phyloP scores from a whole-genome alignment of 2,888 invertebrate genomes.

The Hymenopus coronatus region DNA sequence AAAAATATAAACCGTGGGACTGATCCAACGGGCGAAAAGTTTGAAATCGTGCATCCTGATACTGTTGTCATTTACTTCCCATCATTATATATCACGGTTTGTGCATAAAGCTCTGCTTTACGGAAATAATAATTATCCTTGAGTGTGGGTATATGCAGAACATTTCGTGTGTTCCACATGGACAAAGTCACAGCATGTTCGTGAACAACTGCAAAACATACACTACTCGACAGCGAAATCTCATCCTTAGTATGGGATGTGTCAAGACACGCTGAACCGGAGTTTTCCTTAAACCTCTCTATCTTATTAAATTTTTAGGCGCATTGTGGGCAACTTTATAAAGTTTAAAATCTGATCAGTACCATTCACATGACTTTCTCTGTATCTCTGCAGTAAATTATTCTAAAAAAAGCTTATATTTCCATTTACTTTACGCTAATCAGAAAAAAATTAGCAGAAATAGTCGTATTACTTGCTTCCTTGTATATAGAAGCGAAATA shows the following conservation, averaged over 20 bases:
- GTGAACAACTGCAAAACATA: neutral
- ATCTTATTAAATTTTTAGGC: no score
- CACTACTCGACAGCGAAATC: neutral
- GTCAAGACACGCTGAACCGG: neutral
- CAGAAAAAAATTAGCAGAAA: no score
- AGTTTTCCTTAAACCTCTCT: no score
- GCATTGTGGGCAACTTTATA: no score
- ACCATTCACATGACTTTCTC: no score
- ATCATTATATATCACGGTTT: neutral
- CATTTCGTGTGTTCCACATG: neutral
- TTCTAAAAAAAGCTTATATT: no score
- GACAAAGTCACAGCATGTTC: neutral
- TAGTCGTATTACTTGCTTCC: no score
- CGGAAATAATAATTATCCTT: neutral
- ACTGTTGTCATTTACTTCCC: neutral
- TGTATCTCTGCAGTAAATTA: no score
- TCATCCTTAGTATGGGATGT: neutral
- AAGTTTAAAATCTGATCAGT: no score
- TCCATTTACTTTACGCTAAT: no score
- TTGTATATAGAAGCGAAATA: no score
- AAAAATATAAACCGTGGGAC: neutral
- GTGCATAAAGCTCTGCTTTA: neutral
- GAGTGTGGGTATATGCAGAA: neutral
- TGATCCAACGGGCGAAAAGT: neutral
- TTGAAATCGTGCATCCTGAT: neutral